Percentiles rank a stretch among this genome's conserved stretches.
phyloP scores from a whole-genome alignment of 2,888 invertebrate genomes.

The Hyppa rectilinea region DNA sequence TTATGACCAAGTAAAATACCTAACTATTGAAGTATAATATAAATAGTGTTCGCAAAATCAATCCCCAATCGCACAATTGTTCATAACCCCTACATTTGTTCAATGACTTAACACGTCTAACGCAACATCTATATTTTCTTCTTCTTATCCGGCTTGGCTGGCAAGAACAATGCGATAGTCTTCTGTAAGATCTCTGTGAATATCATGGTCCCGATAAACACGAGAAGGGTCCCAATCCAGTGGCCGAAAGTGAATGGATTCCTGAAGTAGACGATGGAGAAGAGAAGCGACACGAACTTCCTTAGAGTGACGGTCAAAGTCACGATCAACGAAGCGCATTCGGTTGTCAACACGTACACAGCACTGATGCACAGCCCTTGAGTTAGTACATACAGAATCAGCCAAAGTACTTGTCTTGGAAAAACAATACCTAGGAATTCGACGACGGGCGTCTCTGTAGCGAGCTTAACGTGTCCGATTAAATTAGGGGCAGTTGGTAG shows the following conservation, averaged over 20 bases:
- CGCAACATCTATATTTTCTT: slow-evolving; percentile 79
- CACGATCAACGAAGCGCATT: slow-evolving; percentile 98
- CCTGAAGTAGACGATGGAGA: slow-evolving; percentile 98
- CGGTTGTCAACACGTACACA: slow-evolving; percentile 98
- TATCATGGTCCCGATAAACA: slow-evolving; percentile 97
- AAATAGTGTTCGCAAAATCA: background rate
- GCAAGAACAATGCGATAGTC: slow-evolving; percentile 79
- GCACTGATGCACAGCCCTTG: slow-evolving; percentile 98
- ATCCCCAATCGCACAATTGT: slow-evolving; percentile 9
- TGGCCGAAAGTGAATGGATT: slow-evolving; percentile 98
- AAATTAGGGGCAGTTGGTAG: slow-evolving; percentile 95
- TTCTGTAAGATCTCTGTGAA: slow-evolving; percentile 95
- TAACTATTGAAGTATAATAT: background rate
- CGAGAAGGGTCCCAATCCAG: slow-evolving; percentile 97
- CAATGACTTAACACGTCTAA: slow-evolving; percentile 4
- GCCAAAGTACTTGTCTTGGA: slow-evolving; percentile 94
- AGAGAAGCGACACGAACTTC: slow-evolving; percentile 98
- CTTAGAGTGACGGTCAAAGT: slow-evolving; percentile 98
- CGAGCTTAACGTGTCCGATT: slow-evolving; percentile 93
- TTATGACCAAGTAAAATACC: background rate
- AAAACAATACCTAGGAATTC: slow-evolving; percentile 90
- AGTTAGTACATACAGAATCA: slow-evolving; percentile 95
- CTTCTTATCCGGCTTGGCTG: slow-evolving; percentile 75
- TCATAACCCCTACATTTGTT: slow-evolving; percentile 14
- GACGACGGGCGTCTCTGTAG: slow-evolving; percentile 92